phyloP scores from a whole-genome alignment of 2,113 vertebrate species.

The Eublepharis macularius region DNA sequence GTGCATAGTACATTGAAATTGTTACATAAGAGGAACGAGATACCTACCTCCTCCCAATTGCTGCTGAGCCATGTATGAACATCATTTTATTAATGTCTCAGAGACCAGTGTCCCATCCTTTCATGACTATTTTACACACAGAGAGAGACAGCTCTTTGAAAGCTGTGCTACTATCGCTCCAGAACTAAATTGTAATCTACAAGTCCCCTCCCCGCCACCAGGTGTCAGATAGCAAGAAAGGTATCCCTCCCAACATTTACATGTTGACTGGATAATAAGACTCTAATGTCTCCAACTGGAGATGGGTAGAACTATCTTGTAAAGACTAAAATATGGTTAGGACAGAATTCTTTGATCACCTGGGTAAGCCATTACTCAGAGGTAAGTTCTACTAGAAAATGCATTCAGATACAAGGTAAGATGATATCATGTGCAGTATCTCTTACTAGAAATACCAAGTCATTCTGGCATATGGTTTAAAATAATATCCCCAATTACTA shows the following conservation, averaged over 20 bases:
- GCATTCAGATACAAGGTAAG: neutral
- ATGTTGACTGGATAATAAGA: neutral
- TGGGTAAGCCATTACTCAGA: neutral
- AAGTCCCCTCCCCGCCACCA: neutral
- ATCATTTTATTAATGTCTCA: neutral
- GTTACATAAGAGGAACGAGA: neutral
- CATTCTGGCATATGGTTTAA: neutral
- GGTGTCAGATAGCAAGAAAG: neutral
- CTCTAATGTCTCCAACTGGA: neutral
- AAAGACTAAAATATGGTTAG: neutral
- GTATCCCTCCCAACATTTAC: neutral
- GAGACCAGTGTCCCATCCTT: neutral
- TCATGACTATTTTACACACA: neutral
- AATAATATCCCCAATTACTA: accelerated
- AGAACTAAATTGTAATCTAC: neutral
- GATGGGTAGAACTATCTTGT: neutral
- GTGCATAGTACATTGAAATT: no score
- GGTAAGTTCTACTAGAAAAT: neutral
- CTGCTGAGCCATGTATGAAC: neutral
- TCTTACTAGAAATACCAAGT: constrained; percentile 18
- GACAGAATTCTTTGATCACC: neutral
- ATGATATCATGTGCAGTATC: constrained; percentile 14
- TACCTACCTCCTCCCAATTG: no score
- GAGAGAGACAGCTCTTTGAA: neutral
- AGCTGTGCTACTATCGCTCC: neutral